Percentiles rank a stretch among this genome's conserved stretches.
These are phyloP conservation scores for Reticulitermes lucifugus DNA, from an alignment of 2,888 invertebrate species.

Conservation along the genomic window DNA sequence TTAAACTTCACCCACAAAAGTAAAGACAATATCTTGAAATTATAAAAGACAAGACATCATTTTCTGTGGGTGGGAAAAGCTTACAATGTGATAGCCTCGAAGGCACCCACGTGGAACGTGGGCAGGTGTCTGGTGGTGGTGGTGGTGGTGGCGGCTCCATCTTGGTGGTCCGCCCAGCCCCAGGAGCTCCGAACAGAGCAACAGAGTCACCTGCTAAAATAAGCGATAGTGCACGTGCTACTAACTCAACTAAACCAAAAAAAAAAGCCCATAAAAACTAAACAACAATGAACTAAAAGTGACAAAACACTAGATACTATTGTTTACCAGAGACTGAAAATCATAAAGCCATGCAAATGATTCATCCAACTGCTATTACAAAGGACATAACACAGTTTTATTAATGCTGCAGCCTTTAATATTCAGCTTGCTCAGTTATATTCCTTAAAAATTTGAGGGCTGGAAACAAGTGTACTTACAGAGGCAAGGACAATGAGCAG, in stretches of 20 bases:
- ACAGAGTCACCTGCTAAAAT: conserved; percentile 51
- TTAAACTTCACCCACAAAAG: too few species aligned
- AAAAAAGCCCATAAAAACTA: conserved; percentile 57
- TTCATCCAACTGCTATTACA: too few species aligned
- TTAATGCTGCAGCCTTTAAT: too few species aligned
- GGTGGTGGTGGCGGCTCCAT: conserved; percentile 66
- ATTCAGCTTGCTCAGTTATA: too few species aligned
- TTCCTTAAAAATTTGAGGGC: too few species aligned
- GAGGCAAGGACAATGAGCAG: too few species aligned
- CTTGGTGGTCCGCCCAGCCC: conserved; percentile 61
- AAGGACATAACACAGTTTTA: too few species aligned
- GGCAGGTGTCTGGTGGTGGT: conserved; percentile 69
- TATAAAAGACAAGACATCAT: not conserved
- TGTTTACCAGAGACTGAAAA: not conserved
- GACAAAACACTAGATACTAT: conserved; percentile 50
- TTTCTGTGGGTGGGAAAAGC: conserved; percentile 56
- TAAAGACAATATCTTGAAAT: not conserved
- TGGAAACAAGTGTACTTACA: too few species aligned
- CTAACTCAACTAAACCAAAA: conserved; percentile 56
- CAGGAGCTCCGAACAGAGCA: conserved; percentile 50
- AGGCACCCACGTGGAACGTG: conserved; percentile 73
- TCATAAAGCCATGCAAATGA: not conserved
- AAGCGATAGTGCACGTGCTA: conserved; percentile 28
- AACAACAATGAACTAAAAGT: conserved; percentile 56
- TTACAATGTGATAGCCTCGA: conserved; percentile 76